Evolutionary conservation across 2,797 vertebrate species (phyloP).

Genomic region (Netta rufina): DNA sequence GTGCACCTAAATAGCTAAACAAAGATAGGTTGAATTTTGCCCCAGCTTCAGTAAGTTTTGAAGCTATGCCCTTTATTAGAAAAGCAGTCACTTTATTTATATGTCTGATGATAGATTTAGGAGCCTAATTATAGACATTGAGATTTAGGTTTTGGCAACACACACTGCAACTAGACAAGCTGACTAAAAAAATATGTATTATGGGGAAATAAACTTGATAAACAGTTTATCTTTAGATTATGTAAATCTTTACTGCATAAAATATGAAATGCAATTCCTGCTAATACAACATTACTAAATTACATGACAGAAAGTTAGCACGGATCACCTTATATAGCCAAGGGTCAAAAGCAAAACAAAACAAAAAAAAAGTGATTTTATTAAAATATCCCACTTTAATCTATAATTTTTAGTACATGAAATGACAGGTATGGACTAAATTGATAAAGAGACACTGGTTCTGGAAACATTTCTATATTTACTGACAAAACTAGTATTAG

Average conservation of each 20-base stretch:
- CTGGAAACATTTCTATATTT: not conserved
- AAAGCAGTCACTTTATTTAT: conserved; percentile 8
- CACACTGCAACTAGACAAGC: not conserved
- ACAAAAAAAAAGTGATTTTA: not conserved
- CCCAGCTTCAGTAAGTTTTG: not conserved
- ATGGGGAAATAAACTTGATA: not conserved
- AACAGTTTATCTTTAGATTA: not conserved
- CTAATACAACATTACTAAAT: not conserved
- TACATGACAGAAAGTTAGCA: not conserved
- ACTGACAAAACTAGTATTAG: not conserved
- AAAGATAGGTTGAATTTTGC: not conserved
- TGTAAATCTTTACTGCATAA: not conserved
- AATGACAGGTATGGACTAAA: not conserved
- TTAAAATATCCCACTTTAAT: not conserved
- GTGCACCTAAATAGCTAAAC: not conserved
- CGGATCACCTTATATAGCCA: not conserved
- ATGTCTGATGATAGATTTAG: not conserved
- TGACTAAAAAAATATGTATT: not conserved
- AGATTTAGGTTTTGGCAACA: conserved; percentile 21
- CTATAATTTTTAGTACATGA: not conserved
- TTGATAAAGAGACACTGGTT: not conserved
- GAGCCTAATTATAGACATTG: conserved; percentile 36
- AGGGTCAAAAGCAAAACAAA: not conserved
- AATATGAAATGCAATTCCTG: not conserved
- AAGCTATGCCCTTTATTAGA: not conserved